phyloP scores from a whole-genome alignment of 2,888 invertebrate species.

The Scelioninae gen. 1 region DNA sequence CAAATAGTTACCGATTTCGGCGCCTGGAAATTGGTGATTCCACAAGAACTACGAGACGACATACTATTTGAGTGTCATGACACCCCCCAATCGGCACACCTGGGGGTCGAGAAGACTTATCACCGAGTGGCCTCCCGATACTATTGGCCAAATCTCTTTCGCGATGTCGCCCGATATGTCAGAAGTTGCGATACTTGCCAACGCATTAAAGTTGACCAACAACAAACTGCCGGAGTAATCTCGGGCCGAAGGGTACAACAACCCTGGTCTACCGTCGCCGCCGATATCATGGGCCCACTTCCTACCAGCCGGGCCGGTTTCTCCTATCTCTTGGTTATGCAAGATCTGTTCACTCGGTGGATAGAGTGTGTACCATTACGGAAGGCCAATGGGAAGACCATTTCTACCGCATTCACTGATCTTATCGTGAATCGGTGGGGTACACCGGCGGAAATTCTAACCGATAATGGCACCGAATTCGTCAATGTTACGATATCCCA shows the following conservation, averaged over 20 bases:
- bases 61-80: conserved; percentile 8
- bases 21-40: conserved; percentile 11
- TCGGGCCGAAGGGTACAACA: conserved; percentile 22
- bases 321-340: no score
- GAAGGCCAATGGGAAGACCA: no score
- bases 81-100: neutral
- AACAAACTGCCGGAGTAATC: neutral
- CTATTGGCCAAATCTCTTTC: conserved; percentile 40
- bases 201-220: neutral
- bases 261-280: conserved; percentile 6
- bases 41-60: neutral
- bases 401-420: no score
- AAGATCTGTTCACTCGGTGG: no score
- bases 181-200: conserved; percentile 17
- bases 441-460: no score
- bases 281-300: no score
- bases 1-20: neutral
- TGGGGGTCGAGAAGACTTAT: conserved; percentile 19
- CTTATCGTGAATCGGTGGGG: no score
- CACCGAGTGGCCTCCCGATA: neutral
- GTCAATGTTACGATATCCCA: no score
- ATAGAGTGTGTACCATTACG: no score
- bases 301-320: no score
- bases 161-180: conserved; percentile 19
- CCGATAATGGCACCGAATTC: no score